Percentiles rank a stretch among this genome's conserved stretches.
These are phyloP conservation scores for Mythimna ferrago DNA, from an alignment of 2,888 invertebrate species.

Conservation along the genomic window DNA sequence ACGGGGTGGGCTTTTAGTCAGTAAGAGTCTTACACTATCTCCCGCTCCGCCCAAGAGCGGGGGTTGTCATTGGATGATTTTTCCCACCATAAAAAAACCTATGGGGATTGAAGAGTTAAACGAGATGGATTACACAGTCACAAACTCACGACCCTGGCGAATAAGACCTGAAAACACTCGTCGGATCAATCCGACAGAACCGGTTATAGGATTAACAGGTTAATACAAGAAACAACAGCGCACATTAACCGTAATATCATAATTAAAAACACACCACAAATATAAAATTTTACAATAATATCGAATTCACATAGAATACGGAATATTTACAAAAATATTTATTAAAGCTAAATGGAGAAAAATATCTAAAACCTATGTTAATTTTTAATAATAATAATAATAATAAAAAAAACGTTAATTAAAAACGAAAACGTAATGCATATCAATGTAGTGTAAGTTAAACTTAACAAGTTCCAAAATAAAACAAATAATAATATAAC, in stretches of 20 bases:
- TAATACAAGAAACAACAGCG: conserved; percentile 7
- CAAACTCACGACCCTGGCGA: no score
- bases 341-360: conserved; percentile 61
- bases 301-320: conserved; percentile 40
- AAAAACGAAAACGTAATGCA: conserved; percentile 59
- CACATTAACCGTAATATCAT: conserved; percentile 39
- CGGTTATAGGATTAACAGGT: no score
- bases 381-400: conserved; percentile 21
- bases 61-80: no score
- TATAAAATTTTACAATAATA: conserved; percentile 50
- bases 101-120: no score
- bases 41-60: no score
- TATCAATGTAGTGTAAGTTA: conserved; percentile 46
- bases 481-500: conserved; percentile 58
- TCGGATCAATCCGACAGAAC: no score
- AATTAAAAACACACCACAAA: conserved; percentile 49
- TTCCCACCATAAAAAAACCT: no score
- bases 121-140: no score
- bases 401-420: conserved; percentile 48
- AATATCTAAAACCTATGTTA: conserved; percentile 41
- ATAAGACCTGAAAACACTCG: no score
- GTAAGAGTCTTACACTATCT: no score
- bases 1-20: no score
- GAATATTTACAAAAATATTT: conserved; percentile 63
- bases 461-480: conserved; percentile 67